Base-by-base conservation (phyloP, 2,797 vertebrate species). In the Remorina albescens region DNA sequence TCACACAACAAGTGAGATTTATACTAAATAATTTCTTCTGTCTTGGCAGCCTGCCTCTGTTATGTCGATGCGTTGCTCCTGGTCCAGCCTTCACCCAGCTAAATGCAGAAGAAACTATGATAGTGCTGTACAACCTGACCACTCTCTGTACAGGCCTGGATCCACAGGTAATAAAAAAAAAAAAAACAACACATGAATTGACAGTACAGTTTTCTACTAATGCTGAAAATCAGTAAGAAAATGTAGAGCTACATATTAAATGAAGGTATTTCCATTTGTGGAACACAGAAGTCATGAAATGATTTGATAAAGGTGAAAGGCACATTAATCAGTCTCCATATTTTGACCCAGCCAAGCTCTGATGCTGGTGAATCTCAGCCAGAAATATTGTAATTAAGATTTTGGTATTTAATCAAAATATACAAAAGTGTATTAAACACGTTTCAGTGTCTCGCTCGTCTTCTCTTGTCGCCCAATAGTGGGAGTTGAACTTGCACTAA, bases 41-140 rank as follows among this genome's bases (percentile, higher is more conserved):
- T 71, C 23, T 56, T 49, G 61, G 13, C 76, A 95, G 93, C n/a
- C 91, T 95, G 59, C 92, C 94, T 58, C 26, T 73, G 15, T 1
- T 23, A 57, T 80, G 21, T 44, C 86, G 71, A 3, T 95, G 94
- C 32, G 36, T 16, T 0, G 92, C 82, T 65, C 93, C 92, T 0
- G 90, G 80, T 0, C 19, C 19, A 1, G 90, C 92, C 0, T 95
- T 91, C 74, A 59, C 0, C 19, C 86, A 91, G 49, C 80, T 95
- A 62, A 85, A 11, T 11, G 0, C 11, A 8, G 1, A 1, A 1
- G 0, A 93, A 53, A 88, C 11, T 54, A 0, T 68, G 0, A 39
- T 54, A 0, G 1, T 94, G 53, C 83, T 93, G 5, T 0, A 66
- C 6, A 86, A 85, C 57, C 54, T 95, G 19, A 83, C 75, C 19